Percentiles rank a stretch among this genome's conserved stretches.
Conservation (phyloP, 2,113 vertebrate genomes). For the Nymphicus hollandicus region DNA sequence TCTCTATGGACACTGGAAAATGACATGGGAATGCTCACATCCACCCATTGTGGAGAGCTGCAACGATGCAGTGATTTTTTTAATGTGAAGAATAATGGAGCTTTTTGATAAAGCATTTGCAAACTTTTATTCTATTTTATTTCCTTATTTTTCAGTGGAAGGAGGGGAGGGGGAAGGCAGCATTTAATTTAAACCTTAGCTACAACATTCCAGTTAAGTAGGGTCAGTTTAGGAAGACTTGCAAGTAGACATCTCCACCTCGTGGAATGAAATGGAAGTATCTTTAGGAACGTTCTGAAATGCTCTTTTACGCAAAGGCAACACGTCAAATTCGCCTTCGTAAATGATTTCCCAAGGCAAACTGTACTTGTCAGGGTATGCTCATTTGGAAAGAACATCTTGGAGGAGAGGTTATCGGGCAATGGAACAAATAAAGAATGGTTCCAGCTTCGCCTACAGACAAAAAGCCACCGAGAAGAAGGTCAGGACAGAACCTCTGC, state of each 20-base stretch:
- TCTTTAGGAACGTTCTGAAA: neutral
- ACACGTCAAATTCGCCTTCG: fast-evolving
- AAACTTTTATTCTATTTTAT: neutral
- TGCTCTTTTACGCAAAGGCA: neutral
- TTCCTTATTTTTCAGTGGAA: neutral
- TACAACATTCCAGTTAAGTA: fast-evolving
- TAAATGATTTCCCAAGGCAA: neutral
- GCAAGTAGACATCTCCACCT: neutral
- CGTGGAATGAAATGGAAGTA: neutral
- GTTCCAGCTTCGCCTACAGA: neutral
- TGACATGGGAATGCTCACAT: neutral
- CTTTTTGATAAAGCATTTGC: neutral
- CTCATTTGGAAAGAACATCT: neutral
- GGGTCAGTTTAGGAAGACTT: neutral
- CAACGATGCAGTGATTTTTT: neutral
- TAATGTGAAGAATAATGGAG: neutral
- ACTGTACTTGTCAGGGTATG: neutral
- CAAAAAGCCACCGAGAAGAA: neutral
- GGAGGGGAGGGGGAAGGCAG: neutral
- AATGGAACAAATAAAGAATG: fast-evolving
- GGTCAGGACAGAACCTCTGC: fast-evolving
- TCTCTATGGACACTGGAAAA: fast-evolving
- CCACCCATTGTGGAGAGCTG: neutral
- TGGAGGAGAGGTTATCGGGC: neutral
- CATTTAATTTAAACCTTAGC: neutral